Conservation (phyloP, 2,888 invertebrate genomes). For the Thyatira batis region DNA sequence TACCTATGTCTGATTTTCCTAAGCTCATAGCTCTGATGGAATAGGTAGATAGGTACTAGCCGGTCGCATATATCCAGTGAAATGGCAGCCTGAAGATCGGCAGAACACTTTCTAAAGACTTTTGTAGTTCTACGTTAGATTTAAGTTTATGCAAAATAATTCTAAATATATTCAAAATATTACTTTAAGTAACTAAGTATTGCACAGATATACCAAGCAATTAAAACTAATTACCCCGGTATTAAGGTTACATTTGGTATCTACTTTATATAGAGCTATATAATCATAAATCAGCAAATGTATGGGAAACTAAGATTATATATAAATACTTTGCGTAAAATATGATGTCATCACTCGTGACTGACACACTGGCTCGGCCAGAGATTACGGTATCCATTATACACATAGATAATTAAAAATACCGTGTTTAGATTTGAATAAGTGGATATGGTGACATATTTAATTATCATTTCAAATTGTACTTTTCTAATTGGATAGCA, state of each 20-base stretch:
- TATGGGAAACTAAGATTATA: slow-evolving; percentile 11
- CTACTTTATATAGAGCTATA: not conserved
- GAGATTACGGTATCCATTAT: not conserved
- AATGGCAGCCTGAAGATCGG: too few relatives aligned
- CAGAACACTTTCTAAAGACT: not conserved
- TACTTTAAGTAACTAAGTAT: not conserved
- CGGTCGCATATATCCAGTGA: too few relatives aligned
- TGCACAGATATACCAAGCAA: not conserved
- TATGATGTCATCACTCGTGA: slow-evolving; percentile 35
- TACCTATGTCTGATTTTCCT: too few relatives aligned
- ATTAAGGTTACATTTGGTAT: not conserved
- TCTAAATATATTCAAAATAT: not conserved
- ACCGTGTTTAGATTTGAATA: not conserved
- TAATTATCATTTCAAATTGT: not conserved
- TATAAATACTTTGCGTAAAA: slow-evolving; percentile 20
- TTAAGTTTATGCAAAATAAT: not conserved
- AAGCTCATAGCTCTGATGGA: too few relatives aligned
- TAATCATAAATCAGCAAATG: slow-evolving; percentile 3
- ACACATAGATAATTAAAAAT: not conserved
- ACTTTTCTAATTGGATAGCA: not conserved
- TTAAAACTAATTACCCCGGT: not conserved
- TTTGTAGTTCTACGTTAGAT: not conserved
- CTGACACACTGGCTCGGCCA: slow-evolving; percentile 15
- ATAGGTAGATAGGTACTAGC: too few relatives aligned
- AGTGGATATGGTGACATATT: not conserved